These are phyloP conservation scores for Pomacea canaliculata DNA, from an alignment of 2,888 invertebrate genomes.

Conservation along the genomic window DNA sequence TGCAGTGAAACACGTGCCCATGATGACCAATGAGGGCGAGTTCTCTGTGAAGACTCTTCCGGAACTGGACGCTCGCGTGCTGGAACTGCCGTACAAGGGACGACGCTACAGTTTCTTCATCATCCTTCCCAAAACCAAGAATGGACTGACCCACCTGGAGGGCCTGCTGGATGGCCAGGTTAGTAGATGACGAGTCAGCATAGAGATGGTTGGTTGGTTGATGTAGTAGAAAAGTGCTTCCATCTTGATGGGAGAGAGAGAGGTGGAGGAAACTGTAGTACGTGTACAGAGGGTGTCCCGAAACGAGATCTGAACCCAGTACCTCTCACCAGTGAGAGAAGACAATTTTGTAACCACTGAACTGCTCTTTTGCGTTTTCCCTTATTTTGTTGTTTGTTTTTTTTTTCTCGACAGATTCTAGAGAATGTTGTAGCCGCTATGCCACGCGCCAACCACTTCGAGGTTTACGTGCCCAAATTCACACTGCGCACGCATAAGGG, in stretches of 20 bases:
- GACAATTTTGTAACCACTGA: background rate
- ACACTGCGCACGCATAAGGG: background rate
- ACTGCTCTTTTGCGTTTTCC: background rate
- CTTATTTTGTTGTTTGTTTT: background rate
- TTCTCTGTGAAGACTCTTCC: constrained; percentile 2
- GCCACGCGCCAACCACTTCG: background rate
- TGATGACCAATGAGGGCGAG: constrained; percentile 6
- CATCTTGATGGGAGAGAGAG: background rate
- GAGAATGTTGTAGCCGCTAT: background rate
- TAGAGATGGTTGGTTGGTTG: background rate
- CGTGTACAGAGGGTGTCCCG: no score
- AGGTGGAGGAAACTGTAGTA: no score
- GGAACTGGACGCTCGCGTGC: background rate
- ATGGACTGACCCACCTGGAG: constrained; percentile 9
- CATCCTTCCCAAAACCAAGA: background rate
- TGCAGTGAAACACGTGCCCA: constrained; percentile 5
- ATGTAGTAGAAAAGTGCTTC: no score
- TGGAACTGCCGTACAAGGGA: constrained; percentile 15
- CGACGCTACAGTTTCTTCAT: constrained; percentile 10
- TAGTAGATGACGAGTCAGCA: background rate
- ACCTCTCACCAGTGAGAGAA: no score
- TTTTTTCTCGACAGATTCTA: background rate
- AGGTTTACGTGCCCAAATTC: background rate
- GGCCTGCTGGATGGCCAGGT: background rate
- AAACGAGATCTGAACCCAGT: no score